These are phyloP conservation scores for Epizoanthus stellaris DNA, from an alignment of 92 coral and sea anemone genomes.

Conservation along the genomic window DNA sequence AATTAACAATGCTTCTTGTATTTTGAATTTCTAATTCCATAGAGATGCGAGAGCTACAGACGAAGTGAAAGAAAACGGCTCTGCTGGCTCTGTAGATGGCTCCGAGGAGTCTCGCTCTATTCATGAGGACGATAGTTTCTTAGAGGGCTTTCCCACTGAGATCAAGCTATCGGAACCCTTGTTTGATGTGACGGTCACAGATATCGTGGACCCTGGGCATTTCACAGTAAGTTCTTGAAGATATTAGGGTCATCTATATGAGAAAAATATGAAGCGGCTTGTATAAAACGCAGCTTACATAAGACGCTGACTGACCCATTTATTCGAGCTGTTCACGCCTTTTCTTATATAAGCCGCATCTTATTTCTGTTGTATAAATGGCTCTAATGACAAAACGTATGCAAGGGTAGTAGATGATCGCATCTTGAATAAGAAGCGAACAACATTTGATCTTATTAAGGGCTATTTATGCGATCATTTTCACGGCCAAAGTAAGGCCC, in stretches of 20 bases:
- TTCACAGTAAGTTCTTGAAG: slow-evolving; percentile 73
- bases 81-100: slow-evolving; percentile 40
- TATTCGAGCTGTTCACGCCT: not conserved
- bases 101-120: slow-evolving; percentile 35
- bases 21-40: not conserved
- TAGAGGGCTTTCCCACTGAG: slow-evolving; percentile 57
- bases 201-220: slow-evolving; percentile 72
- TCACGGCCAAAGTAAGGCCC: no score
- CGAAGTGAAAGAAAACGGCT: slow-evolving; percentile 17
- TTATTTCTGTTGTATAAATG: not conserved
- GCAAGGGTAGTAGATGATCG: no score
- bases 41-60: not conserved
- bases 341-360: not conserved
- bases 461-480: no score
- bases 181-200: slow-evolving; percentile 84
- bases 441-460: no score
- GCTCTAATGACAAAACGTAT: no score
- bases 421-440: no score
- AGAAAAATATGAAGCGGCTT: no score
- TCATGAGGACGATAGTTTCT: slow-evolving; percentile 22
- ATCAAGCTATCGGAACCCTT: slow-evolving; percentile 66
- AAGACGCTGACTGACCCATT: not conserved
- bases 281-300: no score
- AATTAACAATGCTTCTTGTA: not conserved
- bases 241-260: not conserved